Base-by-base conservation (phyloP, 1,140 invertebrate species). In the Polyergus mexicanus region DNA sequence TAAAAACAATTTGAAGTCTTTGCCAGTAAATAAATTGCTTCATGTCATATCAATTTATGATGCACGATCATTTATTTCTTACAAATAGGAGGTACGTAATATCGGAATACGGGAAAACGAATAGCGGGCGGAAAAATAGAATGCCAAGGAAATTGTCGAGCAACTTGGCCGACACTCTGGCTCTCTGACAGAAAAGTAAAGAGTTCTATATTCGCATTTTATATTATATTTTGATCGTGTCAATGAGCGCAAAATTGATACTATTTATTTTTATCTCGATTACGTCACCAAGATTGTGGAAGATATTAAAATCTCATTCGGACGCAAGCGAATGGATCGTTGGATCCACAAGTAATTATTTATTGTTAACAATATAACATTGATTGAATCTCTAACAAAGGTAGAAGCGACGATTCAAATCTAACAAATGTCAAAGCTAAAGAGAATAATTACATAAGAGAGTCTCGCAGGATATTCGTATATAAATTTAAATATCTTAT, bases 131-230 rank as follows among this genome's bases (percentile, higher is more conserved):
- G n/a, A 58, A 25, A 28, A 32, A 86, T 22, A 16, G 22, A 16
- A 56, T 32, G 65, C 56, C 25, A 35, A 54, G 16, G 11, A 72
- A 22, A 44, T 16, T 60, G 13, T 19, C 32, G 35, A 60, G 22
- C 65, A 51, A 68, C 13, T 44, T 56, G 35, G 47, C 54, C 28
- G 35, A 8, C 41, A 44, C 5, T 60, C 56, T 87, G 86, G 78
- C 86, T 25, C 44, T n/a, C 16, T 80, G 74, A 44, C 86, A 88
- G 86, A 28, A 75, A 58, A 3, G 60, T 41, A 11, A 19, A 51
- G 47, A 51, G 22, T 77, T 71, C 41, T 77, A 65, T 78, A 71
- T 85, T 65, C 25, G 35, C 5, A 10, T 56, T 56, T 25, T 71
- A 11, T 41, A 41, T 51, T 16, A 51, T 6, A 25, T 60, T 72